phyloP scores from a whole-genome alignment of 1,140 invertebrate genomes.

The Cydia amplana region DNA sequence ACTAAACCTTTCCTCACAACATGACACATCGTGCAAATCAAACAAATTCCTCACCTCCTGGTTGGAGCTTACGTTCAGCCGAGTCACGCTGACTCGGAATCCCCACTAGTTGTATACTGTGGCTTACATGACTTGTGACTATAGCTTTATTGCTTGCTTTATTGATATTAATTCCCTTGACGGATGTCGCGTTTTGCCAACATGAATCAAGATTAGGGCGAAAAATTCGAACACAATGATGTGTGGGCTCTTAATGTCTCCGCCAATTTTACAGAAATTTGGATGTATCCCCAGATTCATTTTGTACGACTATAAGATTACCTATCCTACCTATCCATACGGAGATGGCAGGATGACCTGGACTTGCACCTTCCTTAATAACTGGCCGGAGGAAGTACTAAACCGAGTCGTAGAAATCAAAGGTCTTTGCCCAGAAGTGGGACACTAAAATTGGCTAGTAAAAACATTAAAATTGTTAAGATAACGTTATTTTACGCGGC shows the following conservation, averaged over 20 bases:
- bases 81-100: constrained; percentile 20
- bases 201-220: not conserved
- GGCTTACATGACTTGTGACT: constrained; percentile 5
- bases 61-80: constrained; percentile 8
- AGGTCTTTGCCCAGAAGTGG: no score
- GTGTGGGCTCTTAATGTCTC: not conserved
- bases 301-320: no score
- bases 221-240: not conserved
- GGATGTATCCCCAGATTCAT: not conserved
- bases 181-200: constrained; percentile 4
- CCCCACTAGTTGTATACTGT: not conserved
- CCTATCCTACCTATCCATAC: no score
- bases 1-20: not conserved
- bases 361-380: no score
- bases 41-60: constrained; percentile 18
- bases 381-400: no score
- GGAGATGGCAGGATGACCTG: no score
- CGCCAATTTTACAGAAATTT: not conserved
- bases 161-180: constrained; percentile 29
- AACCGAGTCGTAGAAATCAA: no score
- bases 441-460: no score
- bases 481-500: no score
- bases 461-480: no score
- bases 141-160: constrained; percentile 29
- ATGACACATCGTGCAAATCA: constrained; percentile 18